Conservation (phyloP, 2,888 invertebrate genomes). For the Pilophorus perplexus region DNA sequence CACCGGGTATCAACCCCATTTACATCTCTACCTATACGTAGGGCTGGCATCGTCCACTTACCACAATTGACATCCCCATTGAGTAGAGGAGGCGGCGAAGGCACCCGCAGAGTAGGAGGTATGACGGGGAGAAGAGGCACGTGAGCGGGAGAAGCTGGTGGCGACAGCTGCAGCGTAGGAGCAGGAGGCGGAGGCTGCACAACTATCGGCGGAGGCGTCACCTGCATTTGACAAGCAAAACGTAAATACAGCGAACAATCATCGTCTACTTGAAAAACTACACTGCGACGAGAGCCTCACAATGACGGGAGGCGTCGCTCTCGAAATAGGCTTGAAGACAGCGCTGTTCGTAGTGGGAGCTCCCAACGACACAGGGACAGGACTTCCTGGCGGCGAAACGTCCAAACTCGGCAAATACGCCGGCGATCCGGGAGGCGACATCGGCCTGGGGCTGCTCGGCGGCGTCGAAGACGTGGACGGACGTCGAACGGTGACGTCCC, state of each 20-base stretch:
- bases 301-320: slow-evolving; percentile 10
- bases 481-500: slow-evolving; percentile 63
- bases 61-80: slow-evolving; percentile 47
- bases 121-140: no score
- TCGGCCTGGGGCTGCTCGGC: background rate
- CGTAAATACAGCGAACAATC: background rate
- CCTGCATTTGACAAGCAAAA: background rate
- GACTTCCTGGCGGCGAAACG: slow-evolving; percentile 45
- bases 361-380: slow-evolving; percentile 9
- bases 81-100: slow-evolving; percentile 46
- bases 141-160: slow-evolving; percentile 19
- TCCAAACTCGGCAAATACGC: slow-evolving; percentile 43
- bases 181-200: slow-evolving; percentile 22
- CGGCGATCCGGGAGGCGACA: slow-evolving; percentile 46
- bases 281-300: background rate
- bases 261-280: background rate
- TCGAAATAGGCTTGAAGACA: slow-evolving; percentile 16
- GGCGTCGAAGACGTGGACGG: slow-evolving; percentile 52
- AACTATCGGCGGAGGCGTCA: slow-evolving; percentile 36
- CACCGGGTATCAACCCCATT: no score
- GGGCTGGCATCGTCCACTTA: no score
- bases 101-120: slow-evolving; percentile 21
- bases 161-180: background rate
- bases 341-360: slow-evolving; percentile 21
- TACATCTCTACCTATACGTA: no score